A percentile compares a stretch with the other conserved stretches of the same genome.
Conservation (phyloP, 2,888 invertebrate species). For the Amblyjoppa proteus region DNA sequence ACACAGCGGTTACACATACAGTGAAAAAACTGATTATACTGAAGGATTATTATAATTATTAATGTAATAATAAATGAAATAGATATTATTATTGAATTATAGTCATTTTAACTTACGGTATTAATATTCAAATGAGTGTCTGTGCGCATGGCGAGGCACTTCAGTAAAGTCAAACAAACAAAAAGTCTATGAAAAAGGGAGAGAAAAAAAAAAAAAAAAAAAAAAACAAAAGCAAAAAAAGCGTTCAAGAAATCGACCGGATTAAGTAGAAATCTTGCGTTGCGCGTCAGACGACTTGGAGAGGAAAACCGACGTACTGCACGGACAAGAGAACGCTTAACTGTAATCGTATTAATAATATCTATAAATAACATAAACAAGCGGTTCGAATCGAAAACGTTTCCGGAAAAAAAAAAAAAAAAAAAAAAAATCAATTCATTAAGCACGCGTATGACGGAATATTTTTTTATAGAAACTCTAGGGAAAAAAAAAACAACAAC, state of each 20-base stretch:
- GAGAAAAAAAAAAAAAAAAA: not conserved
- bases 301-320: constrained; percentile 11
- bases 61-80: constrained; percentile 64
- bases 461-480: constrained; percentile 59
- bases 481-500: constrained; percentile 19
- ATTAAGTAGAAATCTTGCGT: constrained; percentile 52
- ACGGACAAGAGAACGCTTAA: constrained; percentile 21
- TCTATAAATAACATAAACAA: constrained; percentile 27
- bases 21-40: constrained; percentile 58
- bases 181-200: not conserved
- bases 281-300: constrained; percentile 43
- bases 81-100: constrained; percentile 68
- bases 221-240: constrained; percentile 4
- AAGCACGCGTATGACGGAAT: constrained; percentile 51
- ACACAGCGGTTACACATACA: constrained; percentile 24
- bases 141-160: constrained; percentile 15
- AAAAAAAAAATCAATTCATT: constrained; percentile 34
- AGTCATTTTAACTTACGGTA: constrained; percentile 63
- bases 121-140: constrained; percentile 49
- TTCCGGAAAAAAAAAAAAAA: not conserved
- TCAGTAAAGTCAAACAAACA: constrained; percentile 25
- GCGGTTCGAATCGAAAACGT: constrained; percentile 37
- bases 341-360: constrained; percentile 25
- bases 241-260: constrained; percentile 41
- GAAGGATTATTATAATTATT: constrained; percentile 63